Conservation (phyloP, 2,888 invertebrate species). For the Lasioglossum marginatum region DNA sequence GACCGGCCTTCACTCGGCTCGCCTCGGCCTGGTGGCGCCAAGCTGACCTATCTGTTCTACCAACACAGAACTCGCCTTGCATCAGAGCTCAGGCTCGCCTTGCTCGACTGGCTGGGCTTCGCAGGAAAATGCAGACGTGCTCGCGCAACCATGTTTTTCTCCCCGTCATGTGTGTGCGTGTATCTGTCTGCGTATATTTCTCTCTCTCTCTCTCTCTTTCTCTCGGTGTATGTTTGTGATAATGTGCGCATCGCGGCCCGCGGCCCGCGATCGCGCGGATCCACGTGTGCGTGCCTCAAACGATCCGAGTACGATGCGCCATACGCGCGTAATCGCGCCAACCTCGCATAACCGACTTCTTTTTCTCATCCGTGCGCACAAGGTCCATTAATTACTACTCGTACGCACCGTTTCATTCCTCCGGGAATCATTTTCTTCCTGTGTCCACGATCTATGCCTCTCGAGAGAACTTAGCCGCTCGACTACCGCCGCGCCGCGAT, state of each 20-base stretch:
- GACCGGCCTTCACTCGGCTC: slow-evolving; percentile 74
- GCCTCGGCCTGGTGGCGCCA: slow-evolving; percentile 76
- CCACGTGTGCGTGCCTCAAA: slow-evolving; percentile 40
- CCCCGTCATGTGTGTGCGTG: neutral
- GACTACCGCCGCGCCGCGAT: neutral
- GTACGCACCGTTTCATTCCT: slow-evolving; percentile 26
- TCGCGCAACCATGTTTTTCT: slow-evolving; percentile 58
- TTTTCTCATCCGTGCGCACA: slow-evolving; percentile 38
- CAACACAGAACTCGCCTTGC: slow-evolving; percentile 59
- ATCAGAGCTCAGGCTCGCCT: slow-evolving; percentile 36
- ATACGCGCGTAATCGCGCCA: slow-evolving; percentile 56
- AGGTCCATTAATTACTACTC: slow-evolving; percentile 51
- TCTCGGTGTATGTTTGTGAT: neutral
- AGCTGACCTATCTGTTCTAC: slow-evolving; percentile 78
- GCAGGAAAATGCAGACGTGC: slow-evolving; percentile 60
- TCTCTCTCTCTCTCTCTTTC: neutral
- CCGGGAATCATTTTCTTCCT: slow-evolving; percentile 31
- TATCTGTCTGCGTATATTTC: neutral
- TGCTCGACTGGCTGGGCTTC: slow-evolving; percentile 52
- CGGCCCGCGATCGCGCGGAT: neutral
- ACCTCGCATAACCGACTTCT: slow-evolving; percentile 43
- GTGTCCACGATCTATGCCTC: neutral
- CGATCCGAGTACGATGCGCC: slow-evolving; percentile 46
- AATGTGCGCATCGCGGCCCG: slow-evolving; percentile 19
- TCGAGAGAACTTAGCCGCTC: neutral